Evolutionary conservation across 2,797 vertebrate genomes (phyloP).

Genomic region (Antrozous pallidus): DNA sequence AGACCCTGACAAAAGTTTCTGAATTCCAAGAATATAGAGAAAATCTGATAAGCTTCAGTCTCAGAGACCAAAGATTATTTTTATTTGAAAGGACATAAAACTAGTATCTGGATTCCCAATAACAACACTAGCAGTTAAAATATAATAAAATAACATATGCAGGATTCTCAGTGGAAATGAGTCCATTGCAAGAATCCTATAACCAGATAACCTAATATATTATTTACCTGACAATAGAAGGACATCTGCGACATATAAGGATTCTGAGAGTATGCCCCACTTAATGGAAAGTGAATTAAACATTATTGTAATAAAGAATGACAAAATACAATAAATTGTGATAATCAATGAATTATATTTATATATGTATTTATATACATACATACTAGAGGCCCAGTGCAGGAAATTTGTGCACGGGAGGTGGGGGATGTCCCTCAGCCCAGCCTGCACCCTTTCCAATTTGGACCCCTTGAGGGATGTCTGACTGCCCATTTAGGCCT

Average conservation of each 20-base stretch:
- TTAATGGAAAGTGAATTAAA: neutral
- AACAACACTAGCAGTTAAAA: neutral
- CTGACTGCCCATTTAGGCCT: too few species aligned
- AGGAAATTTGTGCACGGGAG: too few species aligned
- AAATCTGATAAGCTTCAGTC: neutral
- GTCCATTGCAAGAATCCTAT: neutral
- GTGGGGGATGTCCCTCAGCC: too few species aligned
- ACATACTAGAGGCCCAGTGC: too few species aligned
- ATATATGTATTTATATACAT: neutral
- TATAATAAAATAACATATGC: neutral
- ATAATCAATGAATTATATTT: neutral
- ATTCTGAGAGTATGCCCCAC: neutral
- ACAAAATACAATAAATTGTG: neutral
- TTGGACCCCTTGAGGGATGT: too few species aligned
- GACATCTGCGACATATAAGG: neutral
- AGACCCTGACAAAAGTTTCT: neutral
- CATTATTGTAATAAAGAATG: neutral
- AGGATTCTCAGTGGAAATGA: neutral
- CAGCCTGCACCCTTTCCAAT: too few species aligned
- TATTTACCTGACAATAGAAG: neutral
- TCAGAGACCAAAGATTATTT: neutral
- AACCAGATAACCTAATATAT: neutral
- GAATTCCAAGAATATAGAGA: neutral
- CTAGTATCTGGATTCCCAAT: neutral
- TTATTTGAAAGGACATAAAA: neutral